A percentile compares a stretch with the other conserved stretches of the same genome.
phyloP scores from a whole-genome alignment of 2,797 vertebrate species.

The Acipenser transmontanus region DNA sequence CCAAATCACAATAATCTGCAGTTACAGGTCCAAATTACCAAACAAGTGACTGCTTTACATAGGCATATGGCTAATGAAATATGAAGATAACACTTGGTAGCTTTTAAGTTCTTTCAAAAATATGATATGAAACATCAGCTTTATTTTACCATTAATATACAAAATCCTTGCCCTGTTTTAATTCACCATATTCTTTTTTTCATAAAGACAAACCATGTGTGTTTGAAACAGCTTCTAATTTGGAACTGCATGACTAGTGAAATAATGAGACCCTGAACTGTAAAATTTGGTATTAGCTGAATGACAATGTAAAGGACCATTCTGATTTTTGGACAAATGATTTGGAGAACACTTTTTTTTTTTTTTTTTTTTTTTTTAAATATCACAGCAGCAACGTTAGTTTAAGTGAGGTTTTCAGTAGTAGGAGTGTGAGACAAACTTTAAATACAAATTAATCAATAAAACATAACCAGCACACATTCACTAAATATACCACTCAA shows the following conservation, averaged over 20 bases:
- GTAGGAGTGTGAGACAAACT: conserved; percentile 76
- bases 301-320: conserved; percentile 64
- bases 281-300: conserved; percentile 92
- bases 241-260: conserved; percentile 60
- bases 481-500: conserved; percentile 76
- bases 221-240: conserved; percentile 63
- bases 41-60: conserved; percentile 5
- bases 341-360: too few species aligned
- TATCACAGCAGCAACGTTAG: conserved; percentile 85
- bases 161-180: too few species aligned
- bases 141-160: too few species aligned
- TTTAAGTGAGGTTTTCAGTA: conserved; percentile 84
- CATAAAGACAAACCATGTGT: too few species aligned
- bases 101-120: conserved; percentile 24
- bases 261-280: conserved; percentile 81
- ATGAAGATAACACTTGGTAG: conserved; percentile 3
- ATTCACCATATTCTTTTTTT: too few species aligned
- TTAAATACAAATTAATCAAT: conserved; percentile 50
- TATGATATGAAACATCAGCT: too few species aligned
- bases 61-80: neutral
- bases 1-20: conserved; percentile 2
- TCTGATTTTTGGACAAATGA: conserved; percentile 51
- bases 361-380: neutral
- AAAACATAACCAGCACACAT: conserved; percentile 75
- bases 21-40: conserved; percentile 6